Conservation (phyloP, 2,888 invertebrate species). For the Drosophila nr. fundita region DNA sequence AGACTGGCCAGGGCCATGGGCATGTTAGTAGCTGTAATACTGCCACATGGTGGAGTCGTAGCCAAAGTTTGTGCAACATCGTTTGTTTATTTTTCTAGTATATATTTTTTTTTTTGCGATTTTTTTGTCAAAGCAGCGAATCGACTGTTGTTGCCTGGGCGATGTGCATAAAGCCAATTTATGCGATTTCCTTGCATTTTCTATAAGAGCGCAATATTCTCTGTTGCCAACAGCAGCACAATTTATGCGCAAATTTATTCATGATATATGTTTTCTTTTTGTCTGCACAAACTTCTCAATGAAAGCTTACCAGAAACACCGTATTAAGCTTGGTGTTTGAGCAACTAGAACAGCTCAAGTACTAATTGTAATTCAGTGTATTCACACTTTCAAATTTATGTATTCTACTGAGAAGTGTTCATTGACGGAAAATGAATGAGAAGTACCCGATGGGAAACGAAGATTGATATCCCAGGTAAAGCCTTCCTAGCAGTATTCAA, state of each 20-base stretch:
- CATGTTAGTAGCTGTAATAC: constrained; percentile 32
- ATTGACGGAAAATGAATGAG: too few relatives aligned
- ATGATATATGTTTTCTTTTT: not conserved
- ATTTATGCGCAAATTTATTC: constrained; percentile 53
- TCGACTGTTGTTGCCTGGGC: constrained; percentile 50
- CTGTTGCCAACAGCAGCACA: constrained; percentile 56
- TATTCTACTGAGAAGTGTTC: too few relatives aligned
- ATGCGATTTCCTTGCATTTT: constrained; percentile 56
- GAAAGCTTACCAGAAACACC: not conserved
- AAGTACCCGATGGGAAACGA: too few relatives aligned
- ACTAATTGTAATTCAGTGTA: not conserved
- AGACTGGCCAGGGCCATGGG: constrained; percentile 20
- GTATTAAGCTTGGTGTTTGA: not conserved
- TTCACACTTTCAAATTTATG: too few relatives aligned
- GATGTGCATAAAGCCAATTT: constrained; percentile 66
- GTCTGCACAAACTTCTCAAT: not conserved
- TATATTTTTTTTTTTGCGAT: constrained; percentile 6
- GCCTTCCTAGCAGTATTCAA: too few relatives aligned
- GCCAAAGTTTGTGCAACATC: constrained; percentile 7
- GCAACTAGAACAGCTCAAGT: not conserved
- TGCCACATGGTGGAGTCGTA: constrained; percentile 4
- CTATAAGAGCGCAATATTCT: constrained; percentile 51
- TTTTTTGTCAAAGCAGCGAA: constrained; percentile 9
- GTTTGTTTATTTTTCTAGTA: constrained; percentile 49
- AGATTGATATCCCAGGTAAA: too few relatives aligned